These are phyloP conservation scores for Sylvia borin DNA, from an alignment of 2,797 vertebrate species.

Conservation along the genomic window DNA sequence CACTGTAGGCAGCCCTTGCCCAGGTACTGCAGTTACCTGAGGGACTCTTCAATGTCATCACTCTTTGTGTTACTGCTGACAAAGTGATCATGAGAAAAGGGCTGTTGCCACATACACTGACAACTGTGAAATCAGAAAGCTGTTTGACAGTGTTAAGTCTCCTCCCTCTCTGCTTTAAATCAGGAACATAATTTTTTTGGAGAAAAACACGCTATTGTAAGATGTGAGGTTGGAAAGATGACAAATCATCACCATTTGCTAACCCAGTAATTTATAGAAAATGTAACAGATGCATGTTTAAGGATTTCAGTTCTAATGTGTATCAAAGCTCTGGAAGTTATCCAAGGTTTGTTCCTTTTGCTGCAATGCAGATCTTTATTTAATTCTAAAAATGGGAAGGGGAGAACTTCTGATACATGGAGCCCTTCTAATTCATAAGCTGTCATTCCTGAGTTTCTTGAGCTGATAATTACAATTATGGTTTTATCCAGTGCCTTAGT, in stretches of 20 bases:
- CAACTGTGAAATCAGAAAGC: neutral
- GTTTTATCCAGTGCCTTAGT: conserved; percentile 31
- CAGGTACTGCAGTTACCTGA: neutral
- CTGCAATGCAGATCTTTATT: conserved; percentile 12
- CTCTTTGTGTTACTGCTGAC: neutral
- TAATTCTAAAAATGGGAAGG: neutral
- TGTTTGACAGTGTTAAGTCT: neutral
- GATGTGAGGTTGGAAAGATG: neutral
- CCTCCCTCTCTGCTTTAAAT: neutral
- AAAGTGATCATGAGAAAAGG: neutral
- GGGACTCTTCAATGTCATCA: neutral
- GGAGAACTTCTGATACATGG: neutral
- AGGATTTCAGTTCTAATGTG: neutral
- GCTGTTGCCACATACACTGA: neutral
- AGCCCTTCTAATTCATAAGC: neutral
- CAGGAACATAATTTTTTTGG: neutral
- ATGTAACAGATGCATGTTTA: neutral
- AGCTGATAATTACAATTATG: conserved; percentile 39
- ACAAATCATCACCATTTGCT: neutral
- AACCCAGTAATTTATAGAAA: neutral
- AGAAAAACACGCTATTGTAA: neutral
- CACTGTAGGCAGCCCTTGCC: neutral
- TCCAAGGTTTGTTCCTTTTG: neutral
- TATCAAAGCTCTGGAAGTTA: neutral
- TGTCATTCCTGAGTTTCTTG: conserved; percentile 27